Evolutionary conservation across 2,797 vertebrate genomes (phyloP).

Genomic region (Poecilia velifera): DNA sequence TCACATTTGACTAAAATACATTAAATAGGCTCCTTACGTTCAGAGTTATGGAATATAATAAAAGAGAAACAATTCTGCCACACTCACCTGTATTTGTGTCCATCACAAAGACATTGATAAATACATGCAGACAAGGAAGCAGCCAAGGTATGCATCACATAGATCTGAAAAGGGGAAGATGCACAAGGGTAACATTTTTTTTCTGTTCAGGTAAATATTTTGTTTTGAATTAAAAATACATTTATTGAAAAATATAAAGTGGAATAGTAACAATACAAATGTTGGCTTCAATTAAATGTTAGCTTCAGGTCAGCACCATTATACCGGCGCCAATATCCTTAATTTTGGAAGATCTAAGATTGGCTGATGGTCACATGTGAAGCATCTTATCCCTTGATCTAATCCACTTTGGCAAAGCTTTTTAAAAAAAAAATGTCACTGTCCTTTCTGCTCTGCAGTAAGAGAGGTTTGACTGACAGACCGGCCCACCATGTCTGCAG

Average conservation of each 20-base stretch:
- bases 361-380: too few relatives aligned
- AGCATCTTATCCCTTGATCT: too few relatives aligned
- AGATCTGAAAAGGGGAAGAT: slow-evolving; percentile 81
- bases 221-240: neutral
- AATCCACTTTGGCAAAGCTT: too few relatives aligned
- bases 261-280: neutral
- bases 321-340: too few relatives aligned
- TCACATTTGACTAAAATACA: neutral
- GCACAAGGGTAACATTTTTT: neutral
- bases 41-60: neutral
- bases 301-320: too few relatives aligned
- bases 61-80: neutral
- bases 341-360: too few relatives aligned
- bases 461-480: too few relatives aligned
- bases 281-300: neutral
- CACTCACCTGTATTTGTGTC: slow-evolving; percentile 91
- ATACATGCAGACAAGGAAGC: slow-evolving; percentile 97
- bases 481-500: too few relatives aligned
- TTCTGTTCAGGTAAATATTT: neutral
- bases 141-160: slow-evolving; percentile 95
- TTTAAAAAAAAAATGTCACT: too few relatives aligned
- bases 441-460: too few relatives aligned
- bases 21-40: neutral
- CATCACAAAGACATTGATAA: slow-evolving; percentile 97
- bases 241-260: neutral